phyloP scores from a whole-genome alignment of 2,888 invertebrate genomes.

The Magallana nippona region DNA sequence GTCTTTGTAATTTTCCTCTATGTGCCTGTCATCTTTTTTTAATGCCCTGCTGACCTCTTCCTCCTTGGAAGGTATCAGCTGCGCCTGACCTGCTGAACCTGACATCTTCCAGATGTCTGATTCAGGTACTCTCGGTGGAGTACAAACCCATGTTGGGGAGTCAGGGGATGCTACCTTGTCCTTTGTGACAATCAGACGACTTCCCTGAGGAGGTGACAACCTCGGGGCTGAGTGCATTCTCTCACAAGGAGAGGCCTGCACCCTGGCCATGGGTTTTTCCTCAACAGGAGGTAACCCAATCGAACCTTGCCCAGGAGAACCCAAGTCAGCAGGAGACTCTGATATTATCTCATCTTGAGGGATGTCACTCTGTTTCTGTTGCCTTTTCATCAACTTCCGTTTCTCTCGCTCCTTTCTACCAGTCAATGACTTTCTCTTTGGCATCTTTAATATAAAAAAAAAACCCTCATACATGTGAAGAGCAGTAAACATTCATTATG shows the following conservation, averaged over 20 bases:
- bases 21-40: not conserved
- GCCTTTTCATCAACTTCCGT: not conserved
- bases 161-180: conserved; percentile 32
- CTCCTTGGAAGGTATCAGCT: conserved; percentile 23
- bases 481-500: too few species aligned
- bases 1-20: not conserved
- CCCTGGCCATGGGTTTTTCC: conserved; percentile 35
- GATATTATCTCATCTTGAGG: too few species aligned
- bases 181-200: conserved; percentile 17
- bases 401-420: too few species aligned
- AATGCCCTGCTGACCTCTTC: not conserved
- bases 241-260: conserved; percentile 35
- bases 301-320: not conserved
- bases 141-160: conserved; percentile 28
- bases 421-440: too few species aligned
- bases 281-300: not conserved
- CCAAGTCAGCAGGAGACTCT: too few species aligned
- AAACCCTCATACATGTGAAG: too few species aligned
- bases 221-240: conserved; percentile 14
- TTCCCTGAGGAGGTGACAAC: not conserved
- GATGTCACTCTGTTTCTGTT: too few species aligned
- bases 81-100: conserved; percentile 35
- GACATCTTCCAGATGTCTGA: conserved; percentile 26
- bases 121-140: conserved; percentile 26
- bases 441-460: too few species aligned